Evolutionary conservation across 2,113 vertebrate genomes (phyloP).

Genomic region (Phrynocephalus versicolor): DNA sequence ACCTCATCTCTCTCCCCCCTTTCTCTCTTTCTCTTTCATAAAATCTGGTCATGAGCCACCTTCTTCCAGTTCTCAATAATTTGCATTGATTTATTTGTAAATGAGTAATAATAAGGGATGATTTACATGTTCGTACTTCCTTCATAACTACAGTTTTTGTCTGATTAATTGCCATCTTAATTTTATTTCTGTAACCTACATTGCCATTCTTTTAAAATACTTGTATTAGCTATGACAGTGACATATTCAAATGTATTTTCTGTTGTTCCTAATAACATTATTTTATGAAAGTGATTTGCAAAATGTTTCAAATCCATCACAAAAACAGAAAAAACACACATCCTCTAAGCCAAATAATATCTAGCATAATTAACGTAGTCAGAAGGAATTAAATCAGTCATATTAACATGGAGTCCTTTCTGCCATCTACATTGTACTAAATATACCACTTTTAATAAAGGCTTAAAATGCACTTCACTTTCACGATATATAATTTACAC

Average conservation of each 20-base stretch:
- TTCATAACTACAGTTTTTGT: background rate
- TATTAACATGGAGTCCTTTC: slow-evolving; percentile 47
- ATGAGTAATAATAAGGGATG: background rate
- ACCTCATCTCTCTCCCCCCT: too few species aligned
- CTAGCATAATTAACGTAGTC: slow-evolving; percentile 56
- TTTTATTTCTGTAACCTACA: background rate
- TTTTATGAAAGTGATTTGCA: slow-evolving; percentile 42
- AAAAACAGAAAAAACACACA: slow-evolving; percentile 4
- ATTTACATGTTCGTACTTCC: background rate
- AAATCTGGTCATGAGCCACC: too few species aligned
- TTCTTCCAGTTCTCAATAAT: background rate
- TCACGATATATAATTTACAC: slow-evolving; percentile 70
- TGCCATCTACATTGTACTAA: slow-evolving; percentile 44
- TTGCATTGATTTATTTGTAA: background rate
- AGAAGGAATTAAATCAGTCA: slow-evolving; percentile 60
- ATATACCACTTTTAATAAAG: slow-evolving; percentile 68
- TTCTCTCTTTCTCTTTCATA: too few species aligned
- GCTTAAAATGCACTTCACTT: slow-evolving; percentile 68
- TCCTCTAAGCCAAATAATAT: slow-evolving; percentile 41
- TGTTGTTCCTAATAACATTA: background rate
- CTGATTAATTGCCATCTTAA: background rate
- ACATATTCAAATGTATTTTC: background rate
- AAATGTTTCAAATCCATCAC: slow-evolving; percentile 33
- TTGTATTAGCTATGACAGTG: background rate
- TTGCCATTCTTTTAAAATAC: background rate